Evolutionary conservation across 2,113 vertebrate genomes (phyloP).

Genomic region (Ibidorhyncha struthersii): DNA sequence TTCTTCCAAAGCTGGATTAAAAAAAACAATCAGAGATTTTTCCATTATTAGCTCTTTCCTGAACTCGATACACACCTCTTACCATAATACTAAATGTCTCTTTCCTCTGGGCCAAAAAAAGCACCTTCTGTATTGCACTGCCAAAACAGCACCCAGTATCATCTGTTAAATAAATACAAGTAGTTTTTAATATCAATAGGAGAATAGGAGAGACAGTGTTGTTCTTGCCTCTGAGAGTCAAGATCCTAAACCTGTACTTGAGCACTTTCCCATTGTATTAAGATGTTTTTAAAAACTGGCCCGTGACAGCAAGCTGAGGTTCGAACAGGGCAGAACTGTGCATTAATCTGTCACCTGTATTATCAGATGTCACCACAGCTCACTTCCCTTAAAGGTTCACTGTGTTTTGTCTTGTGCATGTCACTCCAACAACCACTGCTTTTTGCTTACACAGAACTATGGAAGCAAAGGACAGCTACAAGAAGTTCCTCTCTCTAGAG

Average conservation of each 20-base stretch:
- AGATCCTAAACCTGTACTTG: neutral
- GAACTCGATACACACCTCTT: neutral
- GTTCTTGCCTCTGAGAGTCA: neutral
- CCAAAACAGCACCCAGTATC: neutral
- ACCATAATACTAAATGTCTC: neutral
- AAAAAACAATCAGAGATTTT: neutral
- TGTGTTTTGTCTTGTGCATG: neutral
- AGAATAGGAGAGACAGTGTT: neutral
- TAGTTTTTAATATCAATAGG: neutral
- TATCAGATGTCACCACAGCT: neutral
- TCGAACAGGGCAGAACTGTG: neutral
- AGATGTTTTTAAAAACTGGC: neutral
- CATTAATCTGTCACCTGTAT: neutral
- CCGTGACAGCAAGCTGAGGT: neutral
- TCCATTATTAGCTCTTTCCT: neutral
- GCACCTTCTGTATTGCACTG: neutral
- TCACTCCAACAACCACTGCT: neutral
- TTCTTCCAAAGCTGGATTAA: neutral
- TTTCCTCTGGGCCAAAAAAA: constrained; percentile 14
- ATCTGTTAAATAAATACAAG: neutral
- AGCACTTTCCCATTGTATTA: neutral
- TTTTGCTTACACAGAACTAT: neutral
- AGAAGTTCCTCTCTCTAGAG: neutral
- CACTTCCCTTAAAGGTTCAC: neutral
- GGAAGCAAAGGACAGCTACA: neutral